Percentiles rank a stretch among this genome's conserved stretches.
Evolutionary conservation across 2,797 vertebrate species (phyloP).

Genomic region (Dryobates pubescens): DNA sequence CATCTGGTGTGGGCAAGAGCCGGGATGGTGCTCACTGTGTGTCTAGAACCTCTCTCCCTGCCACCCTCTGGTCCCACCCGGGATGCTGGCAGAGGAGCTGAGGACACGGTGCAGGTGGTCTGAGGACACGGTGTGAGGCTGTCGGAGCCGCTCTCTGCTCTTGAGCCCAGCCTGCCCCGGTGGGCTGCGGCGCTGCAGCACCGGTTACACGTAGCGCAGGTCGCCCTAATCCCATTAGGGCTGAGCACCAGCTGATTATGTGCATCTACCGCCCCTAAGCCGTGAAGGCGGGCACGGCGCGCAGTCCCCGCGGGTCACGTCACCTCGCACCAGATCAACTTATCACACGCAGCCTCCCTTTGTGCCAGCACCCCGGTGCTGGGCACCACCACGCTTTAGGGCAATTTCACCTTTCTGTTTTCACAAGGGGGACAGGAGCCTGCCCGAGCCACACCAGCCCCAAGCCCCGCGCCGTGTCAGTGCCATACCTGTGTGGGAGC

Average conservation of each 20-base stretch:
- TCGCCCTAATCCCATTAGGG: slow-evolving; percentile 59
- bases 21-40: fast-evolving
- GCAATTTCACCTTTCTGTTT: neutral
- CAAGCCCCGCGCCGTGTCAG: fast-evolving
- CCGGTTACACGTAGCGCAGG: slow-evolving; percentile 26
- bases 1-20: neutral
- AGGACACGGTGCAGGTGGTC: neutral
- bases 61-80: neutral
- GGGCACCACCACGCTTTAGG: fast-evolving
- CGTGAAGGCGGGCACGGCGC: neutral
- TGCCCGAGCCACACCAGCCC: fast-evolving
- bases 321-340: neutral
- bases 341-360: neutral
- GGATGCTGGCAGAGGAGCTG: neutral
- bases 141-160: neutral
- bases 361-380: neutral
- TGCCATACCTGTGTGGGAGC: slow-evolving; percentile 91
- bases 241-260: slow-evolving; percentile 5
- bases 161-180: neutral
- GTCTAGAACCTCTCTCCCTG: neutral
- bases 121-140: neutral
- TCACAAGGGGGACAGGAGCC: fast-evolving
- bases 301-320: slow-evolving; percentile 26
- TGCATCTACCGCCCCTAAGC: slow-evolving; percentile 35
- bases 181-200: neutral